Evolutionary conservation across 1,140 invertebrate genomes (phyloP), one percentile per base, ranked within the genome.

Genomic region (Drosophila equinoxialis): DNA sequence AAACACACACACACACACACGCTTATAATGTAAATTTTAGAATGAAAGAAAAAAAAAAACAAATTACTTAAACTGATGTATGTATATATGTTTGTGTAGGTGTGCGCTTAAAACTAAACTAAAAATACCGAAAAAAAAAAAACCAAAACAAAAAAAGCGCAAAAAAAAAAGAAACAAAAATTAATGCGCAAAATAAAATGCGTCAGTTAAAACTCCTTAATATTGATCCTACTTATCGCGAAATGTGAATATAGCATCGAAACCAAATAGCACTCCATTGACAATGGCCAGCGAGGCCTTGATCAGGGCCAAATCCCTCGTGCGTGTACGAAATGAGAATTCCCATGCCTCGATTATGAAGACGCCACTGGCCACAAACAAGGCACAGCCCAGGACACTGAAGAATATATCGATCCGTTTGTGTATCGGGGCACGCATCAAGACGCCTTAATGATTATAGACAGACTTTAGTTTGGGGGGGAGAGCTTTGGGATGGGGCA

Each of bases 241-340:
- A 93, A 95, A 96, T 17, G 95, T 96, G 61, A 97, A 93, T n/a
- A 96, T 93, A 2, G 95, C 94, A 84, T 97, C 96, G 10, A 96
- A 81, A 1, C 96, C 92, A 77, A 97, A 95, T 1, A 96, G 51
- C 3, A 93, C 93, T 11, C 95, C 96, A 78, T 96, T 95, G 74
- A 96, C 95, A 68, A 96, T 95, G 6, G 95, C 93, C 58, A 96
- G 79, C 0, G 94, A 94, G 20, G 94, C 96, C 84, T 96, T 96
- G n/a, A 96, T 94, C 11, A 96, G 83, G 8, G 95, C 95, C 68
- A 94, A 94, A 81, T 95, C 91, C 42, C 91, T 69, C 23, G 91
- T 92, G 10, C 91, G 75, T 7, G 91, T 92, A 3, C 91, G 68
- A 65, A 92, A 92, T 1, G 91, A 90, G 58, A 91, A 90, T 65